Evolutionary conservation across 2,797 vertebrate genomes (phyloP).

Genomic region (Percopsis omiscomaycus): DNA sequence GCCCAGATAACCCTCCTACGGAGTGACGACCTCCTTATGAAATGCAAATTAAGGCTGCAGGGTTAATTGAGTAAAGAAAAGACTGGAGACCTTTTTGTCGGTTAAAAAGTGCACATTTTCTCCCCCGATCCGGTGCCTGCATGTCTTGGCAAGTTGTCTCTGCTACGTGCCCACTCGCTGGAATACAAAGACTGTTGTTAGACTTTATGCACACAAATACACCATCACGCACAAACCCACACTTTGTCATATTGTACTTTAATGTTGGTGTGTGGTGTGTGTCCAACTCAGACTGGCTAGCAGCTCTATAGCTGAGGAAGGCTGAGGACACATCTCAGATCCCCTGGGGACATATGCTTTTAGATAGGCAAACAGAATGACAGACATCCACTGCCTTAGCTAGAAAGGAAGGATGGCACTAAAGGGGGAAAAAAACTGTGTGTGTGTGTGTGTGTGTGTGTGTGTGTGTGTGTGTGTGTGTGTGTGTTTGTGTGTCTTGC

Average conservation of each 20-base stretch:
- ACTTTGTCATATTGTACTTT: conserved; percentile 17
- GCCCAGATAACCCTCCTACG: conserved; percentile 74
- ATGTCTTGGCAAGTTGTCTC: conserved; percentile 10
- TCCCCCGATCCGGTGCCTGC: conserved; percentile 35
- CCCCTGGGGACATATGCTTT: conserved; percentile 69
- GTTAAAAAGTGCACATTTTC: conserved; percentile 53
- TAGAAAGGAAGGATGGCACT: conserved; percentile 36
- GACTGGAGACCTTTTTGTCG: conserved; percentile 55
- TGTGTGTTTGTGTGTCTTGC: conserved; percentile 34
- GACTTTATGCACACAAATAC: not conserved
- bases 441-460: conserved; percentile 10
- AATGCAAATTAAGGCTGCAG: conserved; percentile 85
- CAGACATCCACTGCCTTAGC: conserved; percentile 41
- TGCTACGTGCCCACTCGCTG: conserved; percentile 2
- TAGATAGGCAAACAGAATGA: conserved; percentile 61
- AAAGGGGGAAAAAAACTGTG: conserved; percentile 9
- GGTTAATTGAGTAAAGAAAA: conserved; percentile 83
- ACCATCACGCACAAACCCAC: not conserved
- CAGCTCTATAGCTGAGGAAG: conserved; percentile 25
- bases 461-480: conserved; percentile 11
- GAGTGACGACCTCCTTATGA: conserved; percentile 72
- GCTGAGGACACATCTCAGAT: conserved; percentile 37
- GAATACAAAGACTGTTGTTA: not conserved
- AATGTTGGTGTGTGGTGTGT: conserved; percentile 28
- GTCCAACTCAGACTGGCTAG: conserved; percentile 24